These are phyloP conservation scores for Chascanopsetta lugubris DNA, from an alignment of 2,113 vertebrate species.

Conservation along the genomic window DNA sequence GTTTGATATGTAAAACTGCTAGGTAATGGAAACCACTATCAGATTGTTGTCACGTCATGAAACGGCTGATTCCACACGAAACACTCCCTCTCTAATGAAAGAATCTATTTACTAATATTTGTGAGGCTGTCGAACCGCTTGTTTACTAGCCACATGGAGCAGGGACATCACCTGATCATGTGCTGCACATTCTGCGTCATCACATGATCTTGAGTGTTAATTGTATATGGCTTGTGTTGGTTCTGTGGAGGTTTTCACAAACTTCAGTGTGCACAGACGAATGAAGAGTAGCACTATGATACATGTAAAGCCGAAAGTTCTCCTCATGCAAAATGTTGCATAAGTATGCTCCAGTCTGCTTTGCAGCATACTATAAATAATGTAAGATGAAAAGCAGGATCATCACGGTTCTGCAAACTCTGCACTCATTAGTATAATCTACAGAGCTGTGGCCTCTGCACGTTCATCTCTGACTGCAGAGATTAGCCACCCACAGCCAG, in stretches of 20 bases:
- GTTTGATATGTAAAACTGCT: no score
- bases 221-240: not conserved
- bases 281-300: not conserved
- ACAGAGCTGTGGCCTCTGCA: no score
- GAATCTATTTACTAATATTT: no score
- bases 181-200: not conserved
- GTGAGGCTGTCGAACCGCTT: conserved; percentile 1
- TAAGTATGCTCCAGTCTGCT: not conserved
- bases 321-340: not conserved
- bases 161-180: not conserved
- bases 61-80: not conserved
- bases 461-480: no score
- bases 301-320: not conserved
- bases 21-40: not conserved
- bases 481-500: no score
- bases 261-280: not conserved
- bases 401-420: no score
- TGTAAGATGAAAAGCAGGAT: not conserved
- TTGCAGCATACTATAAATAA: not conserved
- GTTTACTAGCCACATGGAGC: conserved; percentile 5
- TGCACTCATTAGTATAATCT: no score
- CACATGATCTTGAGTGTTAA: not conserved
- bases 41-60: no score
- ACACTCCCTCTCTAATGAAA: conserved; percentile 10
- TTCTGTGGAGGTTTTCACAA: not conserved